Evolutionary conservation across 2,888 invertebrate genomes (phyloP), one percentile per base, ranked within the genome.

Genomic region (Crematogaster levior): DNA sequence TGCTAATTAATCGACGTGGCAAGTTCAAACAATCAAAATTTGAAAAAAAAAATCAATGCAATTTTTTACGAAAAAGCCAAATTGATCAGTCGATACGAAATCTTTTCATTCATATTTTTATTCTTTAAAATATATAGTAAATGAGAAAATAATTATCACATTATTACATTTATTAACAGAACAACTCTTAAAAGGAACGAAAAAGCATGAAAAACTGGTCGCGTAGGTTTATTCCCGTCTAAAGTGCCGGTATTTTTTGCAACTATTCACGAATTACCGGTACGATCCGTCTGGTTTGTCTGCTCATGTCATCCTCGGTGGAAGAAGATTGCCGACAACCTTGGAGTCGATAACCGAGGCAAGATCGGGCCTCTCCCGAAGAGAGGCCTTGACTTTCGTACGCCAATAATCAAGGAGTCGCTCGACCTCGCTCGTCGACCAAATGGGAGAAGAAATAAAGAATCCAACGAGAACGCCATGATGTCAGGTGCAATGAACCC

Each of bases 401-500:
- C n/a, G 63, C 51, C 48, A 0, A 27, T 65, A 73, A 73, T 73
- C 51, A 51, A 34, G 51, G 43, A 58, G 30, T 15, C 60, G 65
- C 63, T 9, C 75, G 75, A 65, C 81, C 82, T 82, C 53, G 63
- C 74, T 37, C 48, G 81, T 77, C 79, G 63, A 24, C 70, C 60
- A 68, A 56, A 73, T 60, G 27, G 27, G 66, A 68, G 75, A 75
- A 81, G 88, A 86, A 87, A 86, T 63, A 82, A 88, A 72, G 84
- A 86, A 86, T 88, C 79, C 30, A 75, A 58, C 60, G 79, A 34
- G 79, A 85, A 83, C 66, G 77, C 74, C 84, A 74, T 66, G 53
- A 72, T 75, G 68, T 83, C 72, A 80, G 46, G 86, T 83, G 74
- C 87, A 82, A 88, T 83, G 88, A 87, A 86, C 88, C 66, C 88